Percentiles rank a stretch among this genome's conserved stretches.
phyloP scores from a whole-genome alignment of 2,888 invertebrate species.

The Antitype chi region DNA sequence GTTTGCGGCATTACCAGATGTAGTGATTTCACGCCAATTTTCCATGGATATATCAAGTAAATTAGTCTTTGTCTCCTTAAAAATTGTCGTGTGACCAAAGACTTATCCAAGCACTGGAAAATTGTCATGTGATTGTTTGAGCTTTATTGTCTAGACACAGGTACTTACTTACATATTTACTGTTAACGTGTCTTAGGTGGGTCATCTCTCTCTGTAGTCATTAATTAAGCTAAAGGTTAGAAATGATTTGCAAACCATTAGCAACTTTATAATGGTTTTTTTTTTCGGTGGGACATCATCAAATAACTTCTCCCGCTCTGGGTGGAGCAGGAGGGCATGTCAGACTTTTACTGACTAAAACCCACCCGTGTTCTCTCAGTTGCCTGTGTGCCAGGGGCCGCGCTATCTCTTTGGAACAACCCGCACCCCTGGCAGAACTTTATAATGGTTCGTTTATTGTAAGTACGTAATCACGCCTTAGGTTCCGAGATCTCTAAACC shows the following conservation, averaged over 20 bases:
- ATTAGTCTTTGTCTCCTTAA: background rate
- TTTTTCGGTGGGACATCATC: too few relatives aligned
- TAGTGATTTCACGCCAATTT: background rate
- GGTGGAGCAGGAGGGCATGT: too few relatives aligned
- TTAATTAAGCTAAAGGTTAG: background rate
- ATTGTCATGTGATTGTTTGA: background rate
- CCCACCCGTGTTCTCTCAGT: too few relatives aligned
- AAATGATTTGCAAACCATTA: background rate
- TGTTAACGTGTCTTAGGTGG: background rate
- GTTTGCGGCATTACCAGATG: background rate
- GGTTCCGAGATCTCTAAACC: background rate
- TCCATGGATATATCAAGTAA: background rate
- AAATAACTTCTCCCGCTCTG: too few relatives aligned
- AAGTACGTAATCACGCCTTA: too few relatives aligned
- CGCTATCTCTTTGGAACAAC: too few relatives aligned
- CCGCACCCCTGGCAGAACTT: too few relatives aligned
- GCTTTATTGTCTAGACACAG: background rate
- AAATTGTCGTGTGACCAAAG: background rate
- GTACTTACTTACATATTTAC: background rate
- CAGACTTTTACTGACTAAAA: too few relatives aligned
- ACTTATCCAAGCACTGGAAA: background rate
- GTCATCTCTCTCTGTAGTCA: background rate
- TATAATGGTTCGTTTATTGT: background rate
- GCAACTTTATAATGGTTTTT: background rate
- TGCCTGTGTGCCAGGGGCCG: too few relatives aligned